Evolutionary conservation across 2,113 vertebrate genomes (phyloP), one percentile per base, ranked within the genome.

Genomic region (Beaufortia kweichowensis): DNA sequence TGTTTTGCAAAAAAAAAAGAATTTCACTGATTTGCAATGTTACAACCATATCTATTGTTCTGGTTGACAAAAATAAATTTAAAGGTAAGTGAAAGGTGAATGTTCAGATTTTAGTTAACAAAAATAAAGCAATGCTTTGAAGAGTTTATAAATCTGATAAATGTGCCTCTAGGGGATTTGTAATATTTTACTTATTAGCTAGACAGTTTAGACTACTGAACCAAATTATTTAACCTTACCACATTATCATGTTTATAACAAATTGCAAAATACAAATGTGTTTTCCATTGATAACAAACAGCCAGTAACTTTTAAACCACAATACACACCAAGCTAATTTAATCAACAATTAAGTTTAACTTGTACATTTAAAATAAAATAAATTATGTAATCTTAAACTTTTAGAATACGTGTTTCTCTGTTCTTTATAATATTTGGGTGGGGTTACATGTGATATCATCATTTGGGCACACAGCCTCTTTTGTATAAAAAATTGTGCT

Each of bases 401-500:
- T n/a, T n/a, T n/a, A n/a, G n/a, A n/a, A n/a, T n/a, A n/a, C n/a
- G n/a, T n/a, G n/a, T n/a, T 62, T 62, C 11, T 69, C 33, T 14
- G 2, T 24, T 70, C 60, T 77, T n/a, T 24, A 48, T 53, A 41
- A 61, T 39, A 31, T 33, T 48, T 28, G 5, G 46, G 41, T 28
- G 64, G 8, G 24, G 65, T 67, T 15, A 61, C 28, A 59, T 62
- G 67, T 82, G 56, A 76, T 50, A 14, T 76, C 63, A 76, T 79
- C 61, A 59, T 66, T 41, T 69, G 33, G 65, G n/a, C 75, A 66
- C 62, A 71, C 41, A 62, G 29, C 21, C 55, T 69, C 41, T 67
- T 41, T 69, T 33, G 66, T 61, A 63, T 71, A 29, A 6, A 0
- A 35, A 75, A 39, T 61, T 21, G 43, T 11, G 19, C 53, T 76